phyloP scores from a whole-genome alignment of 2,888 invertebrate species.

The Ephialtes manifestator region DNA sequence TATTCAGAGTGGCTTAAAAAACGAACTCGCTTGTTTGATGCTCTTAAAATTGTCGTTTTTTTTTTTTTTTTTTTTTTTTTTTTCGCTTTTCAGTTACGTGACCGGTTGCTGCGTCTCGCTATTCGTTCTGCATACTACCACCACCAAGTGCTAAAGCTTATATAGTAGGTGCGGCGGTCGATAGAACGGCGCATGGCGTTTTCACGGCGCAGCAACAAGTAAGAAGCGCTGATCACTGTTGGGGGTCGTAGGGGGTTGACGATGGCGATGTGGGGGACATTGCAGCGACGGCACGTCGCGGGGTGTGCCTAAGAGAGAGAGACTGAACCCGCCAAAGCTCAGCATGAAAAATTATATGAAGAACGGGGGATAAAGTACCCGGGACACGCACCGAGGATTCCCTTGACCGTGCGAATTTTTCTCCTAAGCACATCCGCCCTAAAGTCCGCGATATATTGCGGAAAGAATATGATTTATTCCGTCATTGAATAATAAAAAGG shows the following conservation, averaged over 20 bases:
- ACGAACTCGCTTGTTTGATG: background rate
- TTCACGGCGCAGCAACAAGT: slow-evolving; percentile 83
- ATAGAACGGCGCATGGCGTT: slow-evolving; percentile 84
- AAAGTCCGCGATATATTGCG: background rate
- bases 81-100: background rate
- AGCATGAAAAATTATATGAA: slow-evolving; percentile 43
- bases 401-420: slow-evolving; percentile 3
- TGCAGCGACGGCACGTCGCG: slow-evolving; percentile 19
- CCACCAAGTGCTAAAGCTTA: slow-evolving; percentile 75
- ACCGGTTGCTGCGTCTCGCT: slow-evolving; percentile 59
- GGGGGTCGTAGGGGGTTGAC: background rate
- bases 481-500: background rate
- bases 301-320: slow-evolving; percentile 39
- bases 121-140: slow-evolving; percentile 75
- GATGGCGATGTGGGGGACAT: background rate
- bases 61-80: background rate
- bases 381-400: slow-evolving; percentile 27
- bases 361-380: slow-evolving; percentile 17
- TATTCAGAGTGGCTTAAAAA: background rate
- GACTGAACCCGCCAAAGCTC: slow-evolving; percentile 28
- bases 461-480: background rate
- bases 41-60: background rate
- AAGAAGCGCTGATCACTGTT: slow-evolving; percentile 66
- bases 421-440: background rate
- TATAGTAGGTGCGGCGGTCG: slow-evolving; percentile 80